phyloP scores from a whole-genome alignment of 2,113 vertebrate genomes.

The Sphaerodactylus townsendi region DNA sequence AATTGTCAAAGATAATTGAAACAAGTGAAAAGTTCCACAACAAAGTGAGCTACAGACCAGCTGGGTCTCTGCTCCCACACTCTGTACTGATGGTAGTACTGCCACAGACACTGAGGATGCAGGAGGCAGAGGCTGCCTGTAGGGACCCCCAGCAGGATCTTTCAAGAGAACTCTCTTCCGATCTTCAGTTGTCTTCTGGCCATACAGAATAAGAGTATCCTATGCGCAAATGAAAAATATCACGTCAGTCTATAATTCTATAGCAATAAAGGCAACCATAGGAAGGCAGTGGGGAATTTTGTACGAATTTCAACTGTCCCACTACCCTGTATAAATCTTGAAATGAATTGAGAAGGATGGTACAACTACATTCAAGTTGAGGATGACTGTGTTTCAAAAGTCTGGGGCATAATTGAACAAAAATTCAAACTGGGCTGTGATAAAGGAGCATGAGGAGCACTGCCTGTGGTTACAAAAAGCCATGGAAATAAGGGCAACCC shows the following conservation, averaged over 20 bases:
- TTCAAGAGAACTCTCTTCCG: slow-evolving; percentile 42
- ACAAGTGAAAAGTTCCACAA: not conserved
- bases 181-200: slow-evolving; percentile 40
- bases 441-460: not conserved
- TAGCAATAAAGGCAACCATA: not conserved
- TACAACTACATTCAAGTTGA: not conserved
- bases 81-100: not conserved
- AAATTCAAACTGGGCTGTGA: not conserved
- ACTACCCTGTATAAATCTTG: not conserved
- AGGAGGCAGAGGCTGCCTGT: slow-evolving; percentile 20
- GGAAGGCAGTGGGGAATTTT: not conserved
- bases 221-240: not conserved
- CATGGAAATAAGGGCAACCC: not conserved
- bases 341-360: not conserved
- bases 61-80: slow-evolving; percentile 9
- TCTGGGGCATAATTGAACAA: not conserved
- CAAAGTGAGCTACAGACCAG: slow-evolving; percentile 18
- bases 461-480: not conserved
- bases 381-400: not conserved
- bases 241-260: not conserved
- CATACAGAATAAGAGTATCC: slow-evolving; percentile 8
- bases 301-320: not conserved
- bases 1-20: not conserved
- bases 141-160: slow-evolving; percentile 14
- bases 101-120: not conserved